Conservation (phyloP, 2,888 invertebrate species). For the Sphaerophoria taeniata region DNA sequence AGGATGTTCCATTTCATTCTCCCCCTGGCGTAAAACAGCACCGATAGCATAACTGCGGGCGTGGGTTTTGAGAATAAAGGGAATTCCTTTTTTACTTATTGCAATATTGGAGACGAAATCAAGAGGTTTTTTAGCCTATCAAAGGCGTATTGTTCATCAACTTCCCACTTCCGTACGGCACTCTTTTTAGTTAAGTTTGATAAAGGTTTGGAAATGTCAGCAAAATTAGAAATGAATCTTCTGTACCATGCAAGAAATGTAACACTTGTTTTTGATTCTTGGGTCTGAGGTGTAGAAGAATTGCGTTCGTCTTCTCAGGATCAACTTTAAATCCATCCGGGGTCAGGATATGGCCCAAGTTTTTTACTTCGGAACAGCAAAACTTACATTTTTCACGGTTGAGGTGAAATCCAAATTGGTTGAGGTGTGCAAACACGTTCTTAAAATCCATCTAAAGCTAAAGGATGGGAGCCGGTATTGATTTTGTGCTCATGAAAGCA, state of each 20-base stretch:
- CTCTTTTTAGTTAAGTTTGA: conserved; percentile 57
- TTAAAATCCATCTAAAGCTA: too few species aligned
- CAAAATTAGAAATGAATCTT: conserved; percentile 78
- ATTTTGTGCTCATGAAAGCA: too few species aligned
- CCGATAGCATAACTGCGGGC: too few species aligned
- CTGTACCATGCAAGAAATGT: conserved; percentile 77
- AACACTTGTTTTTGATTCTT: conserved; percentile 71
- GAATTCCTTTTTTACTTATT: background rate
- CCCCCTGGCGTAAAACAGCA: background rate
- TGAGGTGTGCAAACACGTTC: too few species aligned
- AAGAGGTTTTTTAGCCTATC: background rate
- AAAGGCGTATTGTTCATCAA: conserved; percentile 40
- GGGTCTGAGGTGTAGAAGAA: background rate
- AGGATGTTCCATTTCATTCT: too few species aligned
- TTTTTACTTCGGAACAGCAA: conserved; percentile 23
- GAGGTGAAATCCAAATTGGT: too few species aligned
- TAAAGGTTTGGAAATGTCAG: conserved; percentile 75
- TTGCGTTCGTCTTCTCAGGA: background rate
- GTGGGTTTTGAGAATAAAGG: too few species aligned
- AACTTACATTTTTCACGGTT: background rate
- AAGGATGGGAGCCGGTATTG: too few species aligned
- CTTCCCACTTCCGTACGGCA: conserved; percentile 44
- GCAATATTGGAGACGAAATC: background rate
- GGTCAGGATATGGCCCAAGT: conserved; percentile 34
- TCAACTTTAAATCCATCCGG: background rate